Percentiles rank a stretch among this genome's conserved stretches.
These are phyloP conservation scores for Numenius arquata DNA, from an alignment of 2,113 vertebrate genomes.

Conservation along the genomic window DNA sequence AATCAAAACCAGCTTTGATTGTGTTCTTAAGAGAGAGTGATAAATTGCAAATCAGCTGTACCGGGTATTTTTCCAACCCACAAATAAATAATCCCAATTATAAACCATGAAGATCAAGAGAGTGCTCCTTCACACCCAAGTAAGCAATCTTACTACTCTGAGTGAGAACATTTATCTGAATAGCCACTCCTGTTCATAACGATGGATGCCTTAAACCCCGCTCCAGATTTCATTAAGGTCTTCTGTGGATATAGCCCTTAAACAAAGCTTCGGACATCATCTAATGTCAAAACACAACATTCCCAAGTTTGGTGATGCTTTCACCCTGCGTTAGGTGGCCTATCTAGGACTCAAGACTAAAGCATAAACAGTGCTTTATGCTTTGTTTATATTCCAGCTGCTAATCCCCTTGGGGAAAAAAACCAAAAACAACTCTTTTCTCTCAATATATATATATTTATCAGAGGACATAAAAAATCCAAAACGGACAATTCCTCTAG, in stretches of 20 bases:
- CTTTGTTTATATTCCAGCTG: not conserved
- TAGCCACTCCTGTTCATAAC: not conserved
- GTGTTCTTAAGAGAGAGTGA: not conserved
- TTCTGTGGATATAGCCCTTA: not conserved
- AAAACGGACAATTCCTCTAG: not conserved
- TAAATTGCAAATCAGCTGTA: not conserved
- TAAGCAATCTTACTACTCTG: not conserved
- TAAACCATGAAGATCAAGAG: not conserved
- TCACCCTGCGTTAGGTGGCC: not conserved
- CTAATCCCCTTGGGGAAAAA: not conserved
- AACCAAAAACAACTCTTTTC: not conserved
- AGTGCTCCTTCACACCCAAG: not conserved
- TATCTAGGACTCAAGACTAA: not conserved
- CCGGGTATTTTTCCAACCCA: not conserved
- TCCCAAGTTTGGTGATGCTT: not conserved
- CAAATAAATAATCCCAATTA: not conserved
- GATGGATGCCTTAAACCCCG: not conserved
- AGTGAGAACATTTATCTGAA: not conserved
- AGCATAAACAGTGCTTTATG: not conserved
- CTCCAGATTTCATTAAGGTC: not conserved
- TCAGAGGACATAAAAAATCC: not conserved
- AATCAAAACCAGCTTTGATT: not conserved
- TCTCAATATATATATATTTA: not conserved
- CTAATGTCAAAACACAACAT: not conserved
- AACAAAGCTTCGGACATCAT: not conserved